Evolutionary conservation across 2,113 vertebrate species (phyloP).

Genomic region (Hiodon tergisus): DNA sequence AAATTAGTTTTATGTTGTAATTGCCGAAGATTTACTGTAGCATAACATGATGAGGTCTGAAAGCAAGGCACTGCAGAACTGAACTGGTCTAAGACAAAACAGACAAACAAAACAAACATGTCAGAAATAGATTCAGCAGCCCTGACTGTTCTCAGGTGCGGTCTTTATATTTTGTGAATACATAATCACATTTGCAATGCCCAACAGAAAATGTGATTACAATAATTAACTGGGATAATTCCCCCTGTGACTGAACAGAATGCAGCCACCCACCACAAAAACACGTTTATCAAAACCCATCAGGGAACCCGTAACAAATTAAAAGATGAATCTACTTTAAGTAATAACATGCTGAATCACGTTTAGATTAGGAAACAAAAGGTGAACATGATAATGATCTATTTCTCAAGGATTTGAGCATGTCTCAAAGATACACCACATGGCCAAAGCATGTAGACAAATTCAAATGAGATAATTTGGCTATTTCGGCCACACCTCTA

Average conservation of each 20-base stretch:
- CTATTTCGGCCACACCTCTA: no score
- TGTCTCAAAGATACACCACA: neutral
- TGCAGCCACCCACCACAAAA: constrained; percentile 8
- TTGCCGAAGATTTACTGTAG: no score
- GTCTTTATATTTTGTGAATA: constrained; percentile 13
- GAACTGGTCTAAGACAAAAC: neutral
- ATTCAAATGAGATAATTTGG: no score
- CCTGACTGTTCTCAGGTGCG: neutral
- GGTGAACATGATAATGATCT: neutral
- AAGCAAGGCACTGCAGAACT: no score
- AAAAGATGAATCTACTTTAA: constrained; percentile 10
- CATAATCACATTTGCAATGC: constrained; percentile 10
- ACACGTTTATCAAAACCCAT: constrained; percentile 14
- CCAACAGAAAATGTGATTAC: constrained; percentile 8
- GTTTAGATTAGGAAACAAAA: constrained; percentile 18
- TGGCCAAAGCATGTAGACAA: neutral
- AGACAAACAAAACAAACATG: neutral
- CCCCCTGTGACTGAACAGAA: constrained; percentile 5
- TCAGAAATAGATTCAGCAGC: neutral
- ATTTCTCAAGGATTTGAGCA: neutral
- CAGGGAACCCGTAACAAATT: constrained; percentile 1
- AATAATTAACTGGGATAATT: constrained; percentile 7
- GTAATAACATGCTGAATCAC: constrained; percentile 19
- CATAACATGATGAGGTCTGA: no score
- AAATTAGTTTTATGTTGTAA: no score